Evolutionary conservation across 2,113 vertebrate species (phyloP).

Genomic region (Lipophrys pholis): DNA sequence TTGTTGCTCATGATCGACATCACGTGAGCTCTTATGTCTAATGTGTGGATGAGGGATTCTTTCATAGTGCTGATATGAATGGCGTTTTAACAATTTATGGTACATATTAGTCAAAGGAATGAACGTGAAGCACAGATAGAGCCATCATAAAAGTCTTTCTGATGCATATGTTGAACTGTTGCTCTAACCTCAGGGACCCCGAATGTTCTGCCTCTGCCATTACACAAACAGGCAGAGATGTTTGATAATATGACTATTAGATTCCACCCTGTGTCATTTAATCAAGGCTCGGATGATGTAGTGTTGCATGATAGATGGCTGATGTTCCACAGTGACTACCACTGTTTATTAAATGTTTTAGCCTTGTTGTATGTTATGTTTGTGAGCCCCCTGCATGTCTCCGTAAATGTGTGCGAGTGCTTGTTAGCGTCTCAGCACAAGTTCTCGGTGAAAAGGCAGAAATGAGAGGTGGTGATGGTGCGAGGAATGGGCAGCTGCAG

Average conservation of each 20-base stretch:
- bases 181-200: conserved; percentile 55
- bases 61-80: conserved; percentile 54
- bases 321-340: conserved; percentile 31
- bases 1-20: conserved; percentile 72
- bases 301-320: conserved; percentile 29
- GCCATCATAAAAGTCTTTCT: conserved; percentile 22
- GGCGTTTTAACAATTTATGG: conserved; percentile 67
- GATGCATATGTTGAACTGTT: conserved; percentile 40
- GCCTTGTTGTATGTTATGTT: conserved; percentile 56
- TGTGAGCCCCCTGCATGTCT: conserved; percentile 44
- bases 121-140: conserved; percentile 19
- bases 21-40: conserved; percentile 73
- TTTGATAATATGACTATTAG: conserved; percentile 16
- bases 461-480: conserved; percentile 69
- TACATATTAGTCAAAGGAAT: conserved; percentile 44
- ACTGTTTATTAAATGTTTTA: conserved; percentile 63
- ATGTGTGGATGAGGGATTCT: conserved; percentile 68
- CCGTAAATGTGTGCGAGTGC: conserved; percentile 45
- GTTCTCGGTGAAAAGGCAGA: conserved; percentile 59
- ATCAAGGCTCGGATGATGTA: conserved; percentile 15
- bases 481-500: conserved; percentile 75
- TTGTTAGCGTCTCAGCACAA: conserved; percentile 52
- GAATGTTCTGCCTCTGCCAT: conserved; percentile 24
- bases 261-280: conserved; percentile 34
- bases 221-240: conserved; percentile 32